Conservation (phyloP, 2,113 vertebrate species). For the Apteryx owenii region DNA sequence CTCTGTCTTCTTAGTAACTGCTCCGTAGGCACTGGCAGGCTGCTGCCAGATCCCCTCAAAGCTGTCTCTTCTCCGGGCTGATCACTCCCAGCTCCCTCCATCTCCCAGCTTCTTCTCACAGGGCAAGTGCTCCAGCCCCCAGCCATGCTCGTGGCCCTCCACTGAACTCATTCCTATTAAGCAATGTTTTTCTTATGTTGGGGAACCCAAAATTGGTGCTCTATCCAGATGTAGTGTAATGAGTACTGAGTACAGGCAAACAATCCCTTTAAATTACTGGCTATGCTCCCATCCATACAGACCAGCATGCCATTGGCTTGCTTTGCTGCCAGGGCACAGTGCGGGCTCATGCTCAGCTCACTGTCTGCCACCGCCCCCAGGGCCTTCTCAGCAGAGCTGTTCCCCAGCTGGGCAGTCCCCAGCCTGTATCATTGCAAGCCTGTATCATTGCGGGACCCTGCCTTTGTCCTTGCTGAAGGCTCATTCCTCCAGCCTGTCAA, state of each 20-base stretch:
- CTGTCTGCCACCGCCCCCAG: neutral
- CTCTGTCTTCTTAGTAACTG: neutral
- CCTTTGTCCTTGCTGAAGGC: neutral
- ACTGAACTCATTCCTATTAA: neutral
- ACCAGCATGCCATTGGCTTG: neutral
- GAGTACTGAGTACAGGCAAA: neutral
- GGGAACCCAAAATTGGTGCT: neutral
- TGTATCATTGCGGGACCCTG: rapidly evolving
- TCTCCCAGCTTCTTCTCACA: neutral
- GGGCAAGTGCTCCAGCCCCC: neutral
- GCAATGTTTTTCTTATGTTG: neutral
- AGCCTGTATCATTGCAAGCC: rapidly evolving
- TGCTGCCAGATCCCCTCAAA: neutral
- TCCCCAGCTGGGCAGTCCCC: neutral
- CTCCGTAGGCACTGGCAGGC: neutral
- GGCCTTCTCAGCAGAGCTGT: neutral
- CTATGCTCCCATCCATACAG: neutral
- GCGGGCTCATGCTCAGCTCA: neutral
- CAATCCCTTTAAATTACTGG: neutral
- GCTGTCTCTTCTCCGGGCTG: neutral
- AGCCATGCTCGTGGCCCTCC: neutral
- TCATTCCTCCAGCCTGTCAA: neutral
- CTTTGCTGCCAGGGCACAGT: neutral
- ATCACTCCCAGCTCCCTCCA: neutral
- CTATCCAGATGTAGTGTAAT: neutral